phyloP scores from a whole-genome alignment of 2,113 vertebrate species.

The Hypomesus transpacificus region DNA sequence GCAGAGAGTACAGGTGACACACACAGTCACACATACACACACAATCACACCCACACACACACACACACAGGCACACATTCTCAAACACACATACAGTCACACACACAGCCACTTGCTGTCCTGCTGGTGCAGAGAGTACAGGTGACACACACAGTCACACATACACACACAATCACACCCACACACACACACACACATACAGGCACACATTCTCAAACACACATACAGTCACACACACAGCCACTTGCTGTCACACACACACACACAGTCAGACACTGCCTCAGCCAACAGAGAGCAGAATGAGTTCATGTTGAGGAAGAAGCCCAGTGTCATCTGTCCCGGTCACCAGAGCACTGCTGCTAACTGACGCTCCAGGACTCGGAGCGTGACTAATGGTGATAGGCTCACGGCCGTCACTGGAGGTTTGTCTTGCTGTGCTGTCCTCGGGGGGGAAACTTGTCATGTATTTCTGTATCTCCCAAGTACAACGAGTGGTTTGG shows the following conservation, averaged over 20 bases:
- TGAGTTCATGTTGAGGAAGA: neutral
- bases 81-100: neutral
- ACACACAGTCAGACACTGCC: neutral
- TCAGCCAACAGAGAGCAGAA: neutral
- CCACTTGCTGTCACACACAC: neutral
- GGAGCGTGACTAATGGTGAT: no score
- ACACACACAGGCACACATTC: neutral
- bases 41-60: neutral
- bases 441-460: neutral
- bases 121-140: no score
- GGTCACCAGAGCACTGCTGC: neutral
- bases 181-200: neutral
- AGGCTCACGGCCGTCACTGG: no score
- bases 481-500: neutral
- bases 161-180: neutral
- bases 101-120: neutral
- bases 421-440: no score
- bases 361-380: neutral
- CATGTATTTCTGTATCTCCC: slow-evolving; percentile 6
- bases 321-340: neutral
- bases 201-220: neutral
- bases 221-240: neutral
- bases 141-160: no score
- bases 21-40: slow-evolving; percentile 1
- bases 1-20: slow-evolving; percentile 87